Evolutionary conservation across 2,797 vertebrate genomes (phyloP), one percentile per base, ranked within the genome.

Genomic region (Esox lucius): DNA sequence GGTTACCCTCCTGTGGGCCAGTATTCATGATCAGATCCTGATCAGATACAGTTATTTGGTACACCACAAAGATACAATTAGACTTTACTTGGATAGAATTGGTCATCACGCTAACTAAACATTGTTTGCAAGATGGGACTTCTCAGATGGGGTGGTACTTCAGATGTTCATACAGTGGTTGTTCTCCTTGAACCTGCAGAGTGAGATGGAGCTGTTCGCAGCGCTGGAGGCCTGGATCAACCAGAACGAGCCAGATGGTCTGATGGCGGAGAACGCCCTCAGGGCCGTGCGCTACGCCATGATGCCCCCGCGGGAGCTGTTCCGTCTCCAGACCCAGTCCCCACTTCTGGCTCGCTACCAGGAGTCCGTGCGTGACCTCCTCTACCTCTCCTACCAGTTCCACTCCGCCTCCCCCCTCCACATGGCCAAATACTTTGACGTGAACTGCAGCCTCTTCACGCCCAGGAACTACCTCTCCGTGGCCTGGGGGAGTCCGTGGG

Each of bases 361-460:
- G 28, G 85, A 85, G 3, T 95, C 96, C 0, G 92, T 99, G 79
- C 95, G 94, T 0, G 95, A 98, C 87, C 94, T 98, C 70, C 93
- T 99, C 62, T 97, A 96, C 83, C 93, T 96, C 91, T 96, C 96
- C n/a, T 99, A 96, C 91, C 97, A 98, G 93, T 99, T 98, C 85
- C 97, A 98, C 78, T 95, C 97, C 0, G 95, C 96, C 2, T 96
- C 97, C 1, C 96, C 97, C 0, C 85, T 96, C 72, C 95, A 96
- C 84, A 96, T 96, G 68, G 96, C 96, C 86, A 97, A 97, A 83
- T 98, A 95, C 87, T 98, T 98, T 0, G 95, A 98, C 0, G 93
- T 98, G 82, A 98, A 98, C 90, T 96, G 97, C 88, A 98, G 96
- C 88, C 95, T 97, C 84, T 98, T 98, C 80, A 81, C 96, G 73